Evolutionary conservation across 1,140 invertebrate genomes (phyloP), one percentile per base, ranked within the genome.

Genomic region (Penaeus indicus): DNA sequence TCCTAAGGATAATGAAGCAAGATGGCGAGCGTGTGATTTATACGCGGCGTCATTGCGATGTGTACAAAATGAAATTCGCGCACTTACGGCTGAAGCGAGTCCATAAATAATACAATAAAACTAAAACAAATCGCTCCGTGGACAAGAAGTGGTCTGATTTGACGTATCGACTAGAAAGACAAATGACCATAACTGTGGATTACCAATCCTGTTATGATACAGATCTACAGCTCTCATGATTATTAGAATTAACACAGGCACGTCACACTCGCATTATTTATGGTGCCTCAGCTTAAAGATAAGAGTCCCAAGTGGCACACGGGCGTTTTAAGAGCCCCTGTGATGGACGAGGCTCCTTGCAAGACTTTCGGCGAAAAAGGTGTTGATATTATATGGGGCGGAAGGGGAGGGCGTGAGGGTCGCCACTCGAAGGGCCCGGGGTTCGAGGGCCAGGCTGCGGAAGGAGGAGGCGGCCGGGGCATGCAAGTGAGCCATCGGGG

Each of bases 191-290:
- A 75, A 75, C 79, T 88, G 86, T 83, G 86, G 83, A 88, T 88
- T 82, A 88, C 86, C 64, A 79, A 80, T 67, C 67, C 86, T 69
- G 86, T 16, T 3, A 80, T 27, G 86, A 88, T 88, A 88, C 60
- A 38, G 79, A 88, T 88, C 86, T 88, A 83, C 80, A 47, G 80
- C 77, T 38, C 62, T 62, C 77, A 11, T 42, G 69, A 88, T 88
- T 64, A 88, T 61, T 88, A 80, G 86, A 64, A 88, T 88, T 88
- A 88, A 78, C 79, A 42, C 25, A 60, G 64, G 64, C 79, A 83
- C 86, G 80, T 88, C 86, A 88, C 86, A 88, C 64, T 77, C 64
- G 69, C 86, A 88, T 88, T 88, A 88, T 88, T 88, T 88, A 88
- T 88, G 86, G 80, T 21, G 64, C 79, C 47, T 83, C 79, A 88